Evolutionary conservation across 2,797 vertebrate species (phyloP), one percentile per base, ranked within the genome.

Genomic region (Pangasius larnaudii): DNA sequence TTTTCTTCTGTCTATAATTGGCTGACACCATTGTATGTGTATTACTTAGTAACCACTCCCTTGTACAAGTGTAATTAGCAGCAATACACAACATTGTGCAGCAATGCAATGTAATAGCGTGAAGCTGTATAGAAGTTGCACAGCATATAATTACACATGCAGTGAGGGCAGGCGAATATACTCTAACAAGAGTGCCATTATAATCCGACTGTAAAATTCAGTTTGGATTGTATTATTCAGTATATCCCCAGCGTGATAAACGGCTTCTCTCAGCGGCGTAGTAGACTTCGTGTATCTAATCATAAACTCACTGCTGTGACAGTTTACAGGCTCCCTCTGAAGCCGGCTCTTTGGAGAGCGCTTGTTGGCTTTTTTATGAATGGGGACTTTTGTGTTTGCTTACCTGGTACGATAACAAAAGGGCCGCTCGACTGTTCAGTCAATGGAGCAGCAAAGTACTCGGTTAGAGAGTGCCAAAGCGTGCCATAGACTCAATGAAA

Each of bases 211-310:
- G 58, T 83, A 83, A 86, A 77, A 84, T 88, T 86, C 36, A 0
- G 53, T 75, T 79, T 16, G 63, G 33, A 88, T 88, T 86, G 89
- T 69, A 79, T 49, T 71, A 63, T 75, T 77, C 58, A 36, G 79
- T 81, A 74, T 85, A 81, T 83, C 88, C 85, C 71, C 49, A 69
- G 85, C 33, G 85, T 84, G 79, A 83, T 89, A 89, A 89, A 86
- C 80, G 71, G 79, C 71, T 89, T 86, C 79, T 56, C 84, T 86
- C 71, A 83, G 87, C 61, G 75, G 87, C 71, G 36, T 74, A 67
- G 59, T 42, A 69, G 80, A 63, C 72, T 79, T 75, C 10, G 14
- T 90, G 74, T 84, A 84, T 88, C 87, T 79, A 90, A 86, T 90
- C 87, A 74, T 84, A 85, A 89, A 87, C 75, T 79, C 75, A 81